phyloP scores from a whole-genome alignment of 2,797 vertebrate species.

The Tauraco hartlaubi region DNA sequence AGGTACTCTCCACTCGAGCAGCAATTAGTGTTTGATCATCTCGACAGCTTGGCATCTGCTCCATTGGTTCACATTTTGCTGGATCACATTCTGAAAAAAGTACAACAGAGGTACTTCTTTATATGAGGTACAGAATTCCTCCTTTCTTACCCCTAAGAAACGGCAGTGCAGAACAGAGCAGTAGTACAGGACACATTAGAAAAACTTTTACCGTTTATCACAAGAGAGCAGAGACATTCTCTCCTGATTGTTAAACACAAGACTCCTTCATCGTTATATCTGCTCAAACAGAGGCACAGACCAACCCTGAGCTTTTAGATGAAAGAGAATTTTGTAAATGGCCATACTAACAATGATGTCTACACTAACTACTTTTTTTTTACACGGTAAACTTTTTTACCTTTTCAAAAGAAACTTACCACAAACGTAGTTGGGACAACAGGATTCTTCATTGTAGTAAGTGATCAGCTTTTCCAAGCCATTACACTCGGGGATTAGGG shows the following conservation, averaged over 20 bases:
- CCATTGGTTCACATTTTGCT: constrained; percentile 85
- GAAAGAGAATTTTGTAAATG: not conserved
- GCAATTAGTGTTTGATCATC: constrained; percentile 89
- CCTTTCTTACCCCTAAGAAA: not conserved
- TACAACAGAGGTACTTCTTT: not conserved
- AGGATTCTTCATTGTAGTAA: constrained; percentile 91
- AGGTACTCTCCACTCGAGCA: constrained; percentile 87
- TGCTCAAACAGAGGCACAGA: not conserved
- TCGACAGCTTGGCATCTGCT: constrained; percentile 83
- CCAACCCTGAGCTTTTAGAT: not conserved
- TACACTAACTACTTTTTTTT: not conserved
- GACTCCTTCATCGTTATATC: not conserved
- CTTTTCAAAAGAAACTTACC: constrained; percentile 82
- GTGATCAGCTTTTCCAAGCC: constrained; percentile 89
- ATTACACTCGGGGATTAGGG: constrained; percentile 82
- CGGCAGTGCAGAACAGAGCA: not conserved
- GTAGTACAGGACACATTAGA: not conserved
- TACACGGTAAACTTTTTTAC: not conserved
- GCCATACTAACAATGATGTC: not conserved
- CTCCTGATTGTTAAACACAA: rapidly evolving
- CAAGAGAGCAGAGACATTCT: not conserved
- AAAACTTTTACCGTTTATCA: not conserved
- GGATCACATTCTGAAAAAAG: constrained; percentile 90
- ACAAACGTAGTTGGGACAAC: constrained; percentile 90
- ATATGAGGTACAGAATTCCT: not conserved